phyloP scores from a whole-genome alignment of 1,140 invertebrate species.

The Drusus annulatus region DNA sequence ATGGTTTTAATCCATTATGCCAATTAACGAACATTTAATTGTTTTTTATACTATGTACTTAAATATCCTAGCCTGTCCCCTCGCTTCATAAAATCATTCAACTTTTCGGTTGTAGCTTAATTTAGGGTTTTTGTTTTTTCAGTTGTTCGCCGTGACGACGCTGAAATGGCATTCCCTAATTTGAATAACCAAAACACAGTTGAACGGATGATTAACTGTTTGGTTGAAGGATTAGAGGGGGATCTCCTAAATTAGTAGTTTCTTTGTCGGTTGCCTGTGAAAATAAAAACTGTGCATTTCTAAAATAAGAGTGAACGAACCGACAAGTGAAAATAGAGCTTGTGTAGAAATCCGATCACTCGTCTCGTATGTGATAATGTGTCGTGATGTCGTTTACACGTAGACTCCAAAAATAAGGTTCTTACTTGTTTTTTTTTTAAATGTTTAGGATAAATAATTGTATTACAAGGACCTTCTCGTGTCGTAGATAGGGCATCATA shows the following conservation, averaged over 20 bases:
- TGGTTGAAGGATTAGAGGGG: conserved; percentile 30
- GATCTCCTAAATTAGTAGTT: not conserved
- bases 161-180: conserved; percentile 23
- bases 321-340: not conserved
- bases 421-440: no score
- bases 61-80: no score
- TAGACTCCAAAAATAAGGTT: no score
- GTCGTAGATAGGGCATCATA: no score
- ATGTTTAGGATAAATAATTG: no score
- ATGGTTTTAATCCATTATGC: no score
- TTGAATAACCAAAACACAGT: conserved; percentile 29
- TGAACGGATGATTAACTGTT: conserved; percentile 16
- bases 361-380: conserved; percentile 1
- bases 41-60: no score
- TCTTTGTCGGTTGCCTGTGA: conserved; percentile 7
- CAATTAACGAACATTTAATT: no score
- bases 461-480: no score
- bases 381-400: not conserved
- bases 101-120: not conserved
- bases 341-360: conserved; percentile 8
- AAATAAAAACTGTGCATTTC: conserved; percentile 5
- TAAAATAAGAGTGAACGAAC: not conserved
- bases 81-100: not conserved
- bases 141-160: conserved; percentile 2
- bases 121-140: conserved; percentile 11